A percentile compares a stretch with the other conserved stretches of the same genome.
Conservation (phyloP, 2,113 vertebrate genomes). For the Oostethus manadensis region DNA sequence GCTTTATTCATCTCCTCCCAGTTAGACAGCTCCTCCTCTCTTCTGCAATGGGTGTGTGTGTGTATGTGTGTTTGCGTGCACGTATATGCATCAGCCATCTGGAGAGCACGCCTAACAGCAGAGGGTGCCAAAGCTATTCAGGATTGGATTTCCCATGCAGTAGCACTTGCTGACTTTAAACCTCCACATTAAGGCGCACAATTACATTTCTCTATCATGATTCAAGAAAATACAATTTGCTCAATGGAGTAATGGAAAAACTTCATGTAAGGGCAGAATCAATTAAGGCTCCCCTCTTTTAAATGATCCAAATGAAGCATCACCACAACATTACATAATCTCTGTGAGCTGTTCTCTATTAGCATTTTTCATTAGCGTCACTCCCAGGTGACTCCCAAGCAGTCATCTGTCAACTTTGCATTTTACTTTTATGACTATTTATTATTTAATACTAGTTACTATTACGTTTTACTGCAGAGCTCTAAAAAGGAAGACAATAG, state of each 20-base stretch:
- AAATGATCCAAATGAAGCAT: constrained; percentile 15
- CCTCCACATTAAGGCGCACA: constrained; percentile 16
- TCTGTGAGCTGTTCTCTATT: constrained; percentile 23
- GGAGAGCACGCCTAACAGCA: constrained; percentile 71
- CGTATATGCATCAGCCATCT: constrained; percentile 54
- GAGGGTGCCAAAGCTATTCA: constrained; percentile 81
- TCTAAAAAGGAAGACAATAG: not conserved
- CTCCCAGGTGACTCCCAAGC: constrained; percentile 28
- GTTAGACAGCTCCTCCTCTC: constrained; percentile 21
- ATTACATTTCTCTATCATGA: constrained; percentile 30
- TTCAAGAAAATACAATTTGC: constrained; percentile 24
- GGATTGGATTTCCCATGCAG: constrained; percentile 42
- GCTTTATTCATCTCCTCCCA: constrained; percentile 15
- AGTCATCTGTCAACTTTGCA: not conserved
- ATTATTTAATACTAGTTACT: no score
- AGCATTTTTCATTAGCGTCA: constrained; percentile 20
- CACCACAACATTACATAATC: constrained; percentile 34
- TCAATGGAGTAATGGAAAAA: constrained; percentile 10
- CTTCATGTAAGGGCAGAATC: constrained; percentile 14
- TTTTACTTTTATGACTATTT: constrained; percentile 18
- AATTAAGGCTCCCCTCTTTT: constrained; percentile 1
- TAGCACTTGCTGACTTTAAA: constrained; percentile 31
- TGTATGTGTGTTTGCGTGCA: constrained; percentile 30
- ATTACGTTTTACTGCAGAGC: constrained; percentile 4
- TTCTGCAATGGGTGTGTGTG: constrained; percentile 24